These are phyloP conservation scores for Pristiophorus japonicus DNA, from an alignment of 2,113 vertebrate genomes.

Conservation along the genomic window DNA sequence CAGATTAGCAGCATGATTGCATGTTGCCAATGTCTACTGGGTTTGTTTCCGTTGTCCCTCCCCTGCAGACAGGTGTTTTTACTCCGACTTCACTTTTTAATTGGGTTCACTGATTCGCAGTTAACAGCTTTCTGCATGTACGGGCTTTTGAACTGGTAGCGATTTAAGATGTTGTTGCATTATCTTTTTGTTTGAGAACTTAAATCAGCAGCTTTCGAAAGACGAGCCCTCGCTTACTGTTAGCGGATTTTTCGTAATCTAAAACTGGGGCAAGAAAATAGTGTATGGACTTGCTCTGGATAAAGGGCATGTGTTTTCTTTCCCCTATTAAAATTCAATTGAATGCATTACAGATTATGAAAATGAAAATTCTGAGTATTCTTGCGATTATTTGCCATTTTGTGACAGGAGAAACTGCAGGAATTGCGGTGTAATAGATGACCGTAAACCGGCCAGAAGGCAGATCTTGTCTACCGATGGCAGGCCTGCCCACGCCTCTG, in stretches of 20 bases:
- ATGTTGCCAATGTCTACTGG: neutral
- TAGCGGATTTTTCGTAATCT: neutral
- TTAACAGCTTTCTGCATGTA: neutral
- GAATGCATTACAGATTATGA: neutral
- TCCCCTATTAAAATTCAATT: neutral
- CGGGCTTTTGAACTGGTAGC: neutral
- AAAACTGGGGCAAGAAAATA: neutral
- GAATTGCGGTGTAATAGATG: neutral
- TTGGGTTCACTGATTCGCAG: neutral
- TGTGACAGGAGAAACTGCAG: neutral
- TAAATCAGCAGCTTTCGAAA: neutral
- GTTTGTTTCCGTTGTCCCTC: neutral
- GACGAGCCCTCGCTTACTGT: neutral
- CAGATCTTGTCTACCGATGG: neutral
- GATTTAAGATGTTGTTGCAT: slow-evolving; percentile 6
- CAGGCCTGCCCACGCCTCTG: neutral
- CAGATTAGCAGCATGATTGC: neutral
- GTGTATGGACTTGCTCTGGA: neutral
- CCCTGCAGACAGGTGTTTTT: neutral
- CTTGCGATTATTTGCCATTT: neutral
- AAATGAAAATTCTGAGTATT: neutral
- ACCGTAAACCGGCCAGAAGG: neutral
- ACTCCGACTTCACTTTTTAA: neutral
- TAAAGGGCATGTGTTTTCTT: neutral
- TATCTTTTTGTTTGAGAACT: neutral